Base-by-base conservation (phyloP, 2,797 vertebrate species). In the Trichosurus vulpecula region DNA sequence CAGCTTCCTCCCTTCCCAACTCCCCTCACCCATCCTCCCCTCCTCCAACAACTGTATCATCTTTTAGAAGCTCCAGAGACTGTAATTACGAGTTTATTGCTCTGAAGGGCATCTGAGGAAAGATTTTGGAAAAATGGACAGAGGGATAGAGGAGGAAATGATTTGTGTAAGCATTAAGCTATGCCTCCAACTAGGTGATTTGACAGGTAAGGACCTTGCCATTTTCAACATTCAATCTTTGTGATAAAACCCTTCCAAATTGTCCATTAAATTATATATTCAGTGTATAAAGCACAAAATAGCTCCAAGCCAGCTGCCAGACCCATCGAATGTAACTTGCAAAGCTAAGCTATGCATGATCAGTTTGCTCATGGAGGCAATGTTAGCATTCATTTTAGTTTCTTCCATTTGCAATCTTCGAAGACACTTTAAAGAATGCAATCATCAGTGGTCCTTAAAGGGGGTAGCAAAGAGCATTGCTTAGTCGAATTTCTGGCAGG, bases 231-330 rank as follows among this genome's bases (percentile, higher is more conserved):
- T 90, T 61, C 89, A 81, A 31, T 93, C 52, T 66, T 92, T 4
- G 1, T 66, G 61, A 66, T 25, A 55, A 53, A 52, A n/a, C 57
- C 30, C 66, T 16, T 66, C 54, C 52, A 52, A 96, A 91, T 66
- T 96, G 92, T 90, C 95, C 90, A 93, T 96, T 95, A 95, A 95
- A 96, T 95, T 94, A 94, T 87, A 27, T 58, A 93, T 92, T 94
- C 93, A 94, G 93, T 93, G n/a, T 90, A 92, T 96, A 96, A 95
- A 56, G 91, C 52, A 95, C 93, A 87, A 93, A 94, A 95, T 57
- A 19, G 13, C 57, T 93, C 54, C 61, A 61, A 96, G 41, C 90
- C 95, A 96, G 93, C 93, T 96, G 95, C 95, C 95, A 94, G 93
- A 93, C 57, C 93, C 93, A 93, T 96, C 93, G 91, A 96, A 94